phyloP scores from a whole-genome alignment of 2,888 invertebrate species.

The Dicycla oo region DNA sequence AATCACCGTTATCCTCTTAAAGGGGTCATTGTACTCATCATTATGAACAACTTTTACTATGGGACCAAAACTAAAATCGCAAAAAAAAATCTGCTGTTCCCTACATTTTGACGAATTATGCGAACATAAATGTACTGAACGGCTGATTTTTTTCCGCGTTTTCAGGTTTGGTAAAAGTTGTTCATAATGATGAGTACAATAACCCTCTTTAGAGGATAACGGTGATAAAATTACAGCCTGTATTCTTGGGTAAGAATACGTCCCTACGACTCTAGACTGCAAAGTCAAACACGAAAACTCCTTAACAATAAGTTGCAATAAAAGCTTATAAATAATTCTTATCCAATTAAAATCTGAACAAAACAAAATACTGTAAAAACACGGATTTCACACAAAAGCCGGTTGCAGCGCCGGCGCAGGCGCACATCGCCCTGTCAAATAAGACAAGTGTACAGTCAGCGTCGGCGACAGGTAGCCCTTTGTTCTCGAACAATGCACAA shows the following conservation, averaged over 20 bases:
- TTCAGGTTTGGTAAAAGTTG: too few relatives aligned
- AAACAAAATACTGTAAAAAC: constrained; percentile 53
- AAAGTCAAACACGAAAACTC: constrained; percentile 1
- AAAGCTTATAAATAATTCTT: constrained; percentile 42
- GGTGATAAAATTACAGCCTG: too few relatives aligned
- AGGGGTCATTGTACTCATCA: too few relatives aligned
- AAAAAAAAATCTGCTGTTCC: too few relatives aligned
- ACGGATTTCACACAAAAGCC: constrained; percentile 51
- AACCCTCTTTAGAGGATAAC: too few relatives aligned
- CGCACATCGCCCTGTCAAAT: constrained; percentile 61
- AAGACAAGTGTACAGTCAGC: constrained; percentile 70
- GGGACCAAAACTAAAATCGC: too few relatives aligned
- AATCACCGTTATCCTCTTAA: too few relatives aligned
- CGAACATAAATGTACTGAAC: too few relatives aligned
- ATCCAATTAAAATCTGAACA: constrained; percentile 50
- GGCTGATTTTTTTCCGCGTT: too few relatives aligned
- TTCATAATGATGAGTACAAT: too few relatives aligned
- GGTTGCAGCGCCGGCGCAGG: constrained; percentile 58
- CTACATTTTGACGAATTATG: too few relatives aligned
- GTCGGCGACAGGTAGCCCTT: constrained; percentile 81
- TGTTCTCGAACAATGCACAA: constrained; percentile 78
- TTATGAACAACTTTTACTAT: too few relatives aligned
- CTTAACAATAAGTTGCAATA: constrained; percentile 4
- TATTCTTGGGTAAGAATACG: not conserved
- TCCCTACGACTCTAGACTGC: not conserved